A percentile compares a stretch with the other conserved stretches of the same genome.
phyloP scores from a whole-genome alignment of 2,797 vertebrate genomes.

The Triplophysa yarkandensis region DNA sequence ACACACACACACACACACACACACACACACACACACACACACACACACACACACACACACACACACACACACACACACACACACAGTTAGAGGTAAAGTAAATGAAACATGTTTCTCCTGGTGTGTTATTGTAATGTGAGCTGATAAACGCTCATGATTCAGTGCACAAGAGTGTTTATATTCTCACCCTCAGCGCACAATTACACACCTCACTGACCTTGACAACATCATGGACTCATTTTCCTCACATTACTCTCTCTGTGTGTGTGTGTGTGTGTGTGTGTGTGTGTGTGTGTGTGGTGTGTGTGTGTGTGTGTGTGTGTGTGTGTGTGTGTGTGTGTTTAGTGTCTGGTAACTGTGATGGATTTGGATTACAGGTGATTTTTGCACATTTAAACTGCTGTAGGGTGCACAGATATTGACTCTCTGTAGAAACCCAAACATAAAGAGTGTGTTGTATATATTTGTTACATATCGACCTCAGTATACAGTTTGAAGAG shows the following conservation, averaged over 20 bases:
- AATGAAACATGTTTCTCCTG: constrained; percentile 18
- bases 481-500: no score
- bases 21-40: constrained; percentile 68
- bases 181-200: constrained; percentile 73
- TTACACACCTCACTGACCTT: constrained; percentile 54
- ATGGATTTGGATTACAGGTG: no score
- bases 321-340: no score
- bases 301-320: no score
- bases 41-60: constrained; percentile 59
- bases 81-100: constrained; percentile 10
- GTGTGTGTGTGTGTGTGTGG: no score
- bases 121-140: constrained; percentile 31
- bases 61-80: constrained; percentile 43
- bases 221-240: constrained; percentile 67
- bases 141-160: constrained; percentile 11
- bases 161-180: constrained; percentile 64
- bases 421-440: no score
- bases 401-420: no score
- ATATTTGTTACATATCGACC: no score
- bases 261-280: constrained; percentile 50
- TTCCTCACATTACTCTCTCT: constrained; percentile 80
- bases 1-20: constrained; percentile 68
- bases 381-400: no score
- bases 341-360: no score
- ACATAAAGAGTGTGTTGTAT: no score